Evolutionary conservation across 2,113 vertebrate genomes (phyloP).

Genomic region (Nothoprocta pentlandii): DNA sequence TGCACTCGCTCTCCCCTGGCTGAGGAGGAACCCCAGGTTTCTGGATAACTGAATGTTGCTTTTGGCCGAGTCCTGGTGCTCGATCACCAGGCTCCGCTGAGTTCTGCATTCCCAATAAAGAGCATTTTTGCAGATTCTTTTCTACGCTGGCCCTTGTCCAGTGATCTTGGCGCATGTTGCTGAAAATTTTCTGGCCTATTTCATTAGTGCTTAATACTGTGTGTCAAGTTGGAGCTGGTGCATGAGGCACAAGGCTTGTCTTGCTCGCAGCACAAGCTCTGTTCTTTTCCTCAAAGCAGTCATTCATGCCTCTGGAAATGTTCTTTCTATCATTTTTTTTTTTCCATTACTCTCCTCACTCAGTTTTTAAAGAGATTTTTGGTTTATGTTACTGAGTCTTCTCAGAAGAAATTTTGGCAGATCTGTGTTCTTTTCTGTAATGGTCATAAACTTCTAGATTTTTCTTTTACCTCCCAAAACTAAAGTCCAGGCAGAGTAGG

Average conservation of each 20-base stretch:
- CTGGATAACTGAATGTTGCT: neutral
- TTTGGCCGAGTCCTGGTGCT: neutral
- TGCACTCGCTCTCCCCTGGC: neutral
- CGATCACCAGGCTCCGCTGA: neutral
- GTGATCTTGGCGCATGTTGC: neutral
- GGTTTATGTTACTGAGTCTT: neutral
- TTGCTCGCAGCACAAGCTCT: neutral
- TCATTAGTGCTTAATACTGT: neutral
- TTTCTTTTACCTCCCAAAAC: neutral
- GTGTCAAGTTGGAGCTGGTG: neutral
- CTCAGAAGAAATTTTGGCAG: neutral
- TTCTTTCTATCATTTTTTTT: neutral
- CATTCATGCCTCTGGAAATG: neutral
- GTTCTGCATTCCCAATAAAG: neutral
- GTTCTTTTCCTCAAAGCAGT: neutral
- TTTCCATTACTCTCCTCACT: neutral
- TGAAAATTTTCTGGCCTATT: neutral
- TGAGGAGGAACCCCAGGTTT: neutral
- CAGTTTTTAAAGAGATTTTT: neutral
- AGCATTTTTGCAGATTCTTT: constrained; percentile 9
- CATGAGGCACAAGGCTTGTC: neutral
- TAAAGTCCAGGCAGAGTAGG: neutral
- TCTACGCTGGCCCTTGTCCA: neutral
- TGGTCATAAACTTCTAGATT: neutral
- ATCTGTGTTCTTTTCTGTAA: neutral